Evolutionary conservation across 1,140 invertebrate species (phyloP), one percentile per base, ranked within the genome.

Genomic region (Leptoteleia sp.): DNA sequence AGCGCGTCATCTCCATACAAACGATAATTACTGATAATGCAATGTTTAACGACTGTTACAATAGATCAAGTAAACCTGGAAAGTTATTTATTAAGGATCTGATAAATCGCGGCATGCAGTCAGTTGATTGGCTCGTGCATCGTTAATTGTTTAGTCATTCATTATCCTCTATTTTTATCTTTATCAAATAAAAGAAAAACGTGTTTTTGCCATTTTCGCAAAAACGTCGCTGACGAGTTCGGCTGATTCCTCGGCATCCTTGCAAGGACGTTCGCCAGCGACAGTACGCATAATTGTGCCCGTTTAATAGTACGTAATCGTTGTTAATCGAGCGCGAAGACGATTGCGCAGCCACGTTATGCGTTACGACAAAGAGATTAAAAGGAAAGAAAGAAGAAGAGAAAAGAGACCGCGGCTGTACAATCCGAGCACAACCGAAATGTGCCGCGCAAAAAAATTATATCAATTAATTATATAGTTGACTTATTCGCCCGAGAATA

Each of bases 221-320:
- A 68, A 64, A 79, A 55, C 55, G 31, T 7, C 42, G 59, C 33
- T 52, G 61, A 70, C 76, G 68, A 71, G 43, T 55, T 47, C 61
- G 29, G 45, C 31, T 25, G 27, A 71, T 65, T 80, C 80, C 76
- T 83, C 73, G 59, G 76, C 82, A 86, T 86, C 87, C 88, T 88
- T 89, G 84, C 86, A 89, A 89, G 87, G 87, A 87, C 87, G 85
- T 71, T 33, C 12, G 19, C 40, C 37, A 37, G 54, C 42, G 37
- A 40, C 65, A 7, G 54, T 52, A 47, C 38, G 45, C 75, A 81
- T 83, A 84, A 87, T 88, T 84, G 84, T 82, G 68, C 64, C 79
- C 82, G 82, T 83, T 88, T 85, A 87, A 86, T 84, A 83, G 82
- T 73, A 80, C 83, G 83, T 86, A 86, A 88, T 88, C 81, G 82